Base-by-base conservation (phyloP, 2,888 invertebrate genomes). In the Kuschelorhynchus macadamiae region DNA sequence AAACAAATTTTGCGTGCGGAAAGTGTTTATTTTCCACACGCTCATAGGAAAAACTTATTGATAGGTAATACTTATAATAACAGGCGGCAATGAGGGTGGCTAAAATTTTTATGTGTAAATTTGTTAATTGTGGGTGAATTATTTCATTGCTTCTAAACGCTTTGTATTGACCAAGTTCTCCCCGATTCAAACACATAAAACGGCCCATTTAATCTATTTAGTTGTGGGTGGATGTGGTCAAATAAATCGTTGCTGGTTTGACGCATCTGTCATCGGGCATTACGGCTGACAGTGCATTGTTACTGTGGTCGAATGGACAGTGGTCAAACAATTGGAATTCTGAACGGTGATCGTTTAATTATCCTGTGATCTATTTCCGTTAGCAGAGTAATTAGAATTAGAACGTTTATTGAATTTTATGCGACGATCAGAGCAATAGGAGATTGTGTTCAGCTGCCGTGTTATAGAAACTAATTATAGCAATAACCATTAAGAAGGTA, bases 251-350 rank as follows among this genome's bases (percentile, higher is more conserved):
- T 46, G 47, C 39, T 30, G 30, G 21, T 18, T 44, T 32, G 16
- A 76, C 78, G 76, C 81, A 81, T 81, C 81, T 81, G 81, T 81
- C 81, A 81, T 78, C 78, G 77, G 74, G 77, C 76, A 79, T 80
- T 81, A 80, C 75, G 70, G 75, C 65, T 75, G 50, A 25, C 52
- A 59, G 20, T 52, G 18, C 41, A 59, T 59, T 59, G 65, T 65
- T 52, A 65, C 32, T 59, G 57, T 44, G 50, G 52, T 41, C 42
- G 41, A 21, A 12, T 32, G 59, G 50, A 59, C 59, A 65, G 44
- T 52, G 65, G 65, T 65, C 65, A 65, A 65, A 50, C 59, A 50
- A 65, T 52, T 42, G 30, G 44, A 52, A 49, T 57, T 59, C 25
- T 21, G 25, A 17, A 33, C 36, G 42, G 52, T 59, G 49, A 59